Base-by-base conservation (phyloP, 2,888 invertebrate genomes). In the Ophion costatus region DNA sequence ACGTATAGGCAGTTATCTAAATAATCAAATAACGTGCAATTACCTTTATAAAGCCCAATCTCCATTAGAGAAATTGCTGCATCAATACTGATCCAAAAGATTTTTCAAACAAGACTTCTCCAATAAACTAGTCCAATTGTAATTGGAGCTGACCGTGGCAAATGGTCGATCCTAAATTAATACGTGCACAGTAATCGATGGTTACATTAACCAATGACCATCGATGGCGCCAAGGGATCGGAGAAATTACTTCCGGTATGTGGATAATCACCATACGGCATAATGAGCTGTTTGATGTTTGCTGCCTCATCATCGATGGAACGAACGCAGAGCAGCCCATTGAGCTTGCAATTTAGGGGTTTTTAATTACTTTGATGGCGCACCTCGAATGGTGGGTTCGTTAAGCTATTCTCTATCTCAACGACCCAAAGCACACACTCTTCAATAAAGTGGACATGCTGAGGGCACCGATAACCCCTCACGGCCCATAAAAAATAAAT, bases 271-370 rank as follows among this genome's bases (percentile, higher is more conserved):
- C 14, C 14, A 17, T 1, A 61, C 57, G 38, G 10, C 24, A 59
- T 61, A 42, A 74, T 74, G 24, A 73, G 22, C 57, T 38, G 42
- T 51, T 70, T 64, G 45, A 29, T 9, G 75, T 20, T 38, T 24
- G 64, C 63, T 57, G 29, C 29, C n/a, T 45, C 61, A 78, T 78
- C 69, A 38, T 11, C 57, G 11, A 59, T n/a, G 38, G n/a, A 42
- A 24, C 9, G 38, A 10, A 4, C 33, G 61, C 51, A 67, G 51
- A 64, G 61, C 9, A 56, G 22, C 64, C 56, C 56, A 56, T 51
- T 81, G 20, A 56, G 63, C 51, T 69, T 20, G 38, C 56, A 42
- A 64, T 64, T 71, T 66, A 42, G 42, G 22, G 69, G 22, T 38
- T 38, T 57, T 66, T 64, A 64, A 64, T 56, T 56, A 24, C 20